Conservation (phyloP, 2,797 vertebrate genomes). For the Phataginus tetradactyla region DNA sequence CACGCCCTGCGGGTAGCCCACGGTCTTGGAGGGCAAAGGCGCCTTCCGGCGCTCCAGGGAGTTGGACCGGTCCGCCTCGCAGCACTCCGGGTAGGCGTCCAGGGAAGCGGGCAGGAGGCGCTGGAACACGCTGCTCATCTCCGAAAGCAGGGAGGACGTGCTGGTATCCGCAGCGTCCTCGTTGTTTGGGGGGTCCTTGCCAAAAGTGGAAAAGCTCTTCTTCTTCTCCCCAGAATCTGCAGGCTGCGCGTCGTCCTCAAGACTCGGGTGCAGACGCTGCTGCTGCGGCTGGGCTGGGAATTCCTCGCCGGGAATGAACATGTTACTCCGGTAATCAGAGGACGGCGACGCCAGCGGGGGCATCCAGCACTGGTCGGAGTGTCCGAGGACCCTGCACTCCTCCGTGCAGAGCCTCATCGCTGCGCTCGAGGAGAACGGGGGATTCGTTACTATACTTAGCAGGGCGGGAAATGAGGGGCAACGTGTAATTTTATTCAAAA, state of each 20-base stretch:
- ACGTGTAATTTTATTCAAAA: too few species aligned
- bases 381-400: conserved; percentile 96
- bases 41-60: conserved; percentile 95
- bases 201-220: conserved; percentile 98
- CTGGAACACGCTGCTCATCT: conserved; percentile 99
- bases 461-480: neutral
- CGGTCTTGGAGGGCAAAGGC: conserved; percentile 91
- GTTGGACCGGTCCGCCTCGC: conserved; percentile 89
- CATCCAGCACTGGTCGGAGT: conserved; percentile 99
- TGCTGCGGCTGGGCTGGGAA: conserved; percentile 87
- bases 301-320: conserved; percentile 97
- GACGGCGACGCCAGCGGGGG: conserved; percentile 93
- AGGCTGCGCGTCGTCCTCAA: conserved; percentile 88
- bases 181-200: conserved; percentile 90
- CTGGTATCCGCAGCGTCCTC: conserved; percentile 90
- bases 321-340: conserved; percentile 96
- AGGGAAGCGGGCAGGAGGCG: conserved; percentile 93
- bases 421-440: conserved; percentile 76
- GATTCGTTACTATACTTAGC: neutral
- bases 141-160: conserved; percentile 93
- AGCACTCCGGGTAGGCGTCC: conserved; percentile 91
- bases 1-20: conserved; percentile 93
- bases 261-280: conserved; percentile 85
- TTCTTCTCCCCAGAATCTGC: conserved; percentile 90
- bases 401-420: conserved; percentile 97